Base-by-base conservation (phyloP, 1,140 invertebrate species). In the Cyclina sinensis region DNA sequence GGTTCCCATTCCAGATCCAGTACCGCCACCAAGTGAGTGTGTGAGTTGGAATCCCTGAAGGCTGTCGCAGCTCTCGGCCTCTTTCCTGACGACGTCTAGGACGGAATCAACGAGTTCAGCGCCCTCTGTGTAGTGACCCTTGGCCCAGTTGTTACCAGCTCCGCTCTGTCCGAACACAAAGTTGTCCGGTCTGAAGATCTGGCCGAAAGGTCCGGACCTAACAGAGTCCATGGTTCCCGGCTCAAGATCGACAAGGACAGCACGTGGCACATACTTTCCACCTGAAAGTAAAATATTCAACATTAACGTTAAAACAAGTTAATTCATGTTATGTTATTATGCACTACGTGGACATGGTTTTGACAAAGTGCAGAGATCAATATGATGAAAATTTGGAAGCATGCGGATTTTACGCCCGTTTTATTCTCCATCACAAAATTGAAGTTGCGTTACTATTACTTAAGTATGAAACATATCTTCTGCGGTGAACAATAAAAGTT, bases 211-310 rank as follows among this genome's bases (percentile, higher is more conserved):
- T 59, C 98, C 98, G 12, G 98, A 98, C 65, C 98, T 96, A 9
- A 99, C 98, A 16, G 98, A 97, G 96, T 99, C 98, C 98, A 99
- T 99, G 74, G 98, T 99, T 86, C 98, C 98, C 16, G 98, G 98
- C 94, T 99, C 98, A 90, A 99, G 96, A 96, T 99, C 98, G 46
- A 99, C 97, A 11, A 99, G 96, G 87, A 99, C 97, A 83, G 98
- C 98, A 90, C 98, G 96, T 12, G 98, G 98, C 37, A 99, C 98
- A 95, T 99, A 99, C 96, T 98, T 99, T 82, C 97, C 97, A 93
- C 85, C 96, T 93, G 91, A 14, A 86, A 84, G 78, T 43, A 43
- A 14, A 43, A 43, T 43, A 43, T 43, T n/a, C 5, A 43, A 43
- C 43, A 43, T 14, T 7, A 43, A 43, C 43, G 4, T 4, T 43